phyloP scores from a whole-genome alignment of 1,140 invertebrate genomes.

The roundworm (Caenorhabditis elegans) region DNA sequence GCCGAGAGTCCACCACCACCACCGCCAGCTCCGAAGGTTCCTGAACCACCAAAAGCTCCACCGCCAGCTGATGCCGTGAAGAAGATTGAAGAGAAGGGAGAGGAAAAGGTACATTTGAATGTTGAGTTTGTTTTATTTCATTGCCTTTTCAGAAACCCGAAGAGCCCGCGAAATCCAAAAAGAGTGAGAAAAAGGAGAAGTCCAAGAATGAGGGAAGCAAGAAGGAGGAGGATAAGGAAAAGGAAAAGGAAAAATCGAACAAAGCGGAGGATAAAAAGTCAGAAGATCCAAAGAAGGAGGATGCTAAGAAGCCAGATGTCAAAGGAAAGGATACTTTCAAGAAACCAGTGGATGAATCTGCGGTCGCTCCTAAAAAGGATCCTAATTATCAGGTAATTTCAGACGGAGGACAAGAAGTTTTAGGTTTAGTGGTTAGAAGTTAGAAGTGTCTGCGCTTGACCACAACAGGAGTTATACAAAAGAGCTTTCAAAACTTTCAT shows the following conservation, averaged over 20 bases:
- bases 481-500: too few relatives aligned
- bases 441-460: too few relatives aligned
- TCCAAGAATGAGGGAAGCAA: not conserved
- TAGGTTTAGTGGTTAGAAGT: too few relatives aligned
- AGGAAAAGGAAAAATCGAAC: not conserved
- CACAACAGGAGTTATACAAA: too few relatives aligned
- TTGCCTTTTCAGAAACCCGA: too few relatives aligned
- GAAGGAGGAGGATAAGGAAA: not conserved
- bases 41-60: too few relatives aligned
- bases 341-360: not conserved
- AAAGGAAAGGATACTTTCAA: not conserved
- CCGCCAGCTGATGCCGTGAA: too few relatives aligned
- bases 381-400: slow-evolving; percentile 16
- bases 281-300: not conserved
- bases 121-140: too few relatives aligned
- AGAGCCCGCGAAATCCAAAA: too few relatives aligned
- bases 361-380: not conserved
- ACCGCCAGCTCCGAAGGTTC: not conserved
- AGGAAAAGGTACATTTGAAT: not conserved
- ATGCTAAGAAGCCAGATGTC: not conserved
- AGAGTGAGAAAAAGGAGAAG: not conserved
- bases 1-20: not conserved
- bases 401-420: too few relatives aligned
- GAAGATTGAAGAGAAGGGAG: not conserved
- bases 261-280: too few relatives aligned